phyloP scores from a whole-genome alignment of 2,888 invertebrate species.

The Drosophila meridionalis region DNA sequence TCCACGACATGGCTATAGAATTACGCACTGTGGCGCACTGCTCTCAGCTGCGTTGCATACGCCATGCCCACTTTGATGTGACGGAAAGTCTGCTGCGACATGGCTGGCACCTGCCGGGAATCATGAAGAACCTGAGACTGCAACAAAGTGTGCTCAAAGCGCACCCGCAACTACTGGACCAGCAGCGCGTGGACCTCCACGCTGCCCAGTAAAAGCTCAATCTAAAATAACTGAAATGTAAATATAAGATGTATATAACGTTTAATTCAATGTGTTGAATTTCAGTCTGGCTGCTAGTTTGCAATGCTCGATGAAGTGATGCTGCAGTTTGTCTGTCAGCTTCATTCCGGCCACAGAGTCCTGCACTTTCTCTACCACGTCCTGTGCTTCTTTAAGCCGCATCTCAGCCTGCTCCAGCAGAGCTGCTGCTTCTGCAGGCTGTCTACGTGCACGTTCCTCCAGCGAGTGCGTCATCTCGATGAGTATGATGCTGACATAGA shows the following conservation, averaged over 20 bases:
- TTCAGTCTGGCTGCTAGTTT: slow-evolving; percentile 40
- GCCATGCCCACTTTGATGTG: slow-evolving; percentile 92
- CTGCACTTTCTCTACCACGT: slow-evolving; percentile 80
- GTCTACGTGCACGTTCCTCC: slow-evolving; percentile 86
- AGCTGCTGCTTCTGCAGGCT: slow-evolving; percentile 30
- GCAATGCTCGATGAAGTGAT: slow-evolving; percentile 58
- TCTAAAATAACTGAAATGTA: slow-evolving; percentile 2
- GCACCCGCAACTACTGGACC: slow-evolving; percentile 79
- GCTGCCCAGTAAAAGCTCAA: slow-evolving; percentile 16
- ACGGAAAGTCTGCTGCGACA: slow-evolving; percentile 92
- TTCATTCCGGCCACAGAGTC: slow-evolving; percentile 83
- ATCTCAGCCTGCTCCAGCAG: slow-evolving; percentile 63
- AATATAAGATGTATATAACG: not conserved
- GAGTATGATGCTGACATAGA: slow-evolving; percentile 92
- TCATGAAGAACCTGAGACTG: slow-evolving; percentile 88
- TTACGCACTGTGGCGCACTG: slow-evolving; percentile 93
- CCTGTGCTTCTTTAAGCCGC: slow-evolving; percentile 73
- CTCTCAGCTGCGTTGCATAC: slow-evolving; percentile 91
- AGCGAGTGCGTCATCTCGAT: slow-evolving; percentile 89
- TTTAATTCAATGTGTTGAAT: slow-evolving; percentile 2
- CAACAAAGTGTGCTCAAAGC: slow-evolving; percentile 86
- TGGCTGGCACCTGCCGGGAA: slow-evolving; percentile 91
- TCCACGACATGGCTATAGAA: slow-evolving; percentile 93
- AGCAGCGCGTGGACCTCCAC: slow-evolving; percentile 72
- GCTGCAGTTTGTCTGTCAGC: slow-evolving; percentile 69